These are phyloP conservation scores for Ichneumoninae sp. DNA, from an alignment of 2,888 invertebrate species.

Conservation along the genomic window DNA sequence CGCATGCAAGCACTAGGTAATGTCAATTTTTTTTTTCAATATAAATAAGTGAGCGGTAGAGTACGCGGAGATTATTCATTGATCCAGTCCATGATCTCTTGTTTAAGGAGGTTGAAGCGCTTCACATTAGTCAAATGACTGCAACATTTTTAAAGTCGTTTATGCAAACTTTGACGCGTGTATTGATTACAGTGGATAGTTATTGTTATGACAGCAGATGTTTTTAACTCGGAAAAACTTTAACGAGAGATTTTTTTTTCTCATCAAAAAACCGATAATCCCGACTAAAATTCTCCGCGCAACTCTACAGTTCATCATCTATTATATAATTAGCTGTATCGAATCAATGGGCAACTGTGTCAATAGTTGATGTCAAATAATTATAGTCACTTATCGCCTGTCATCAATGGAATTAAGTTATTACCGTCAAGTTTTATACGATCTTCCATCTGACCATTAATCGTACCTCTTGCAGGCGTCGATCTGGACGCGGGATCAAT, in stretches of 20 bases:
- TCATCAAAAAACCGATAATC: background rate
- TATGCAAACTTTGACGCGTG: too few species aligned
- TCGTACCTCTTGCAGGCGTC: slow-evolving; percentile 85
- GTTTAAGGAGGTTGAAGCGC: background rate
- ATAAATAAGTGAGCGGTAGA: slow-evolving; percentile 53
- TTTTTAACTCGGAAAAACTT: too few species aligned
- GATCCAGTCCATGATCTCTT: background rate
- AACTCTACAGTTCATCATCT: slow-evolving; percentile 43
- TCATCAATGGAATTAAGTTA: slow-evolving; percentile 18
- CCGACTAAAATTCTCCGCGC: slow-evolving; percentile 31
- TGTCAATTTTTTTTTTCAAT: slow-evolving; percentile 75
- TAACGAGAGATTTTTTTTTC: background rate
- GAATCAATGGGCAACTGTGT: background rate
- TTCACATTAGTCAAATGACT: too few species aligned
- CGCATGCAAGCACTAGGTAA: slow-evolving; percentile 84
- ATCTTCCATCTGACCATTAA: slow-evolving; percentile 5
- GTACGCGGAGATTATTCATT: slow-evolving; percentile 47
- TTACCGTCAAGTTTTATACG: background rate
- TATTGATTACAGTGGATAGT: too few species aligned
- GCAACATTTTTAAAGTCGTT: too few species aligned
- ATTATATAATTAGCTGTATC: slow-evolving; percentile 21
- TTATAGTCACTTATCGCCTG: slow-evolving; percentile 7
- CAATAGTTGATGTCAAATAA: background rate
- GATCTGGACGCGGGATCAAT: slow-evolving; percentile 91
- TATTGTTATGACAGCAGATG: too few species aligned